phyloP scores from a whole-genome alignment of 2,113 vertebrate species.

The Coracopsis vasa region DNA sequence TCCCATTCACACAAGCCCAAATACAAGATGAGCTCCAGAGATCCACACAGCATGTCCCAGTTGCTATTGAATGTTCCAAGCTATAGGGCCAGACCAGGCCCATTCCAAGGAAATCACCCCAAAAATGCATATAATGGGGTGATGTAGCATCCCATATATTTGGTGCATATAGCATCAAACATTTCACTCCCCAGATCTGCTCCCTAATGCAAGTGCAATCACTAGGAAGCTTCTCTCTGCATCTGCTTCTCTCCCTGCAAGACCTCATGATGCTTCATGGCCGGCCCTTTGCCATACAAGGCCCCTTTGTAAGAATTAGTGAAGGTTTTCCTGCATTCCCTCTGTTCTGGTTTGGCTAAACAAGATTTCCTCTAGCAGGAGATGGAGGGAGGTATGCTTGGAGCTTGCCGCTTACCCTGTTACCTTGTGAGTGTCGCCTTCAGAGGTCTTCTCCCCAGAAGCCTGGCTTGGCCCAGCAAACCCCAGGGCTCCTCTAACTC shows the following conservation, averaged over 20 bases:
- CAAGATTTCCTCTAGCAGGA: background rate
- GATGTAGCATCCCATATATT: background rate
- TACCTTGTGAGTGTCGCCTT: background rate
- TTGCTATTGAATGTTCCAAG: background rate
- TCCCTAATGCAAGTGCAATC: background rate
- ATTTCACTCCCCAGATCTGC: background rate
- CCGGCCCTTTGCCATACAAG: background rate
- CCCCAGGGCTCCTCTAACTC: background rate
- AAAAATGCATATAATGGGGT: accelerated
- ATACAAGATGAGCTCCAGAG: background rate
- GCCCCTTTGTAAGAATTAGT: background rate
- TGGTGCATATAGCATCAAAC: background rate
- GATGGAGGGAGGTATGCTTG: background rate
- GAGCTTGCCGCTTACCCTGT: background rate
- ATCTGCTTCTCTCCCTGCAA: background rate
- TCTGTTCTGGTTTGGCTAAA: background rate
- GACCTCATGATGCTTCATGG: background rate
- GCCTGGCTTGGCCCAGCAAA: background rate
- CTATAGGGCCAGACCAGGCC: background rate
- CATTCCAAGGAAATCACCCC: background rate
- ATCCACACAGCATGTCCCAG: background rate
- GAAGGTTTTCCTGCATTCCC: background rate
- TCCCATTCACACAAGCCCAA: background rate
- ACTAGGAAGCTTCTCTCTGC: background rate
- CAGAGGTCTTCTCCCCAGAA: background rate